phyloP scores from a whole-genome alignment of 1,140 invertebrate genomes.

The Neotoxoptera formosana region DNA sequence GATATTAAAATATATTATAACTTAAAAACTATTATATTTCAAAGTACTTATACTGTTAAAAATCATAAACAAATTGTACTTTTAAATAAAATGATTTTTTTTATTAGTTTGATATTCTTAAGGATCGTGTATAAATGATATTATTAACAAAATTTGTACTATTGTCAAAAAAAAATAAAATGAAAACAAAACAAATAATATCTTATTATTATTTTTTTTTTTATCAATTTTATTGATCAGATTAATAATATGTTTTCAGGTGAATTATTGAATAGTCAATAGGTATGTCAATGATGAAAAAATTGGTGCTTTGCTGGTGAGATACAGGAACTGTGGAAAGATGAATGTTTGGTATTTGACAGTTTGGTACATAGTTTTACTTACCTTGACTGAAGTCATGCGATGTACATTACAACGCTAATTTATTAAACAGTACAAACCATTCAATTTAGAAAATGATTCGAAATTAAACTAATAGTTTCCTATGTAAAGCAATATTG shows the following conservation, averaged over 20 bases:
- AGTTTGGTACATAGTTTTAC: neutral
- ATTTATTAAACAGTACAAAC: neutral
- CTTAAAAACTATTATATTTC: neutral
- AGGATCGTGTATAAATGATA: slow-evolving; percentile 20
- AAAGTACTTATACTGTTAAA: slow-evolving; percentile 19
- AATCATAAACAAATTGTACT: slow-evolving; percentile 23
- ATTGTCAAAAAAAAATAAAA: slow-evolving; percentile 40
- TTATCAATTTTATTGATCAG: neutral
- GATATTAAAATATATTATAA: slow-evolving; percentile 2
- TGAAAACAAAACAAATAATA: slow-evolving; percentile 20
- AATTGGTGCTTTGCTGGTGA: neutral
- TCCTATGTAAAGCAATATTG: neutral
- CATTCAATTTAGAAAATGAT: neutral
- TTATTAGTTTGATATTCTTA: slow-evolving; percentile 22
- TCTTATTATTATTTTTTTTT: neutral
- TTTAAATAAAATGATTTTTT: slow-evolving; percentile 2
- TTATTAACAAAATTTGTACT: slow-evolving; percentile 42
- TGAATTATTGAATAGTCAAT: neutral
- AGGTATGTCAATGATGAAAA: neutral
- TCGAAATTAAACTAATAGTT: neutral
- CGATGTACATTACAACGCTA: neutral
- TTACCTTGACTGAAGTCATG: neutral
- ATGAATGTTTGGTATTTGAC: neutral
- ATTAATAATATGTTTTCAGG: neutral
- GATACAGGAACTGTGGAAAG: neutral